A percentile compares a stretch with the other conserved stretches of the same genome.
Conservation (phyloP, 37 sponge, comb jelly and placozoan species). For the Axinella damicornis region DNA sequence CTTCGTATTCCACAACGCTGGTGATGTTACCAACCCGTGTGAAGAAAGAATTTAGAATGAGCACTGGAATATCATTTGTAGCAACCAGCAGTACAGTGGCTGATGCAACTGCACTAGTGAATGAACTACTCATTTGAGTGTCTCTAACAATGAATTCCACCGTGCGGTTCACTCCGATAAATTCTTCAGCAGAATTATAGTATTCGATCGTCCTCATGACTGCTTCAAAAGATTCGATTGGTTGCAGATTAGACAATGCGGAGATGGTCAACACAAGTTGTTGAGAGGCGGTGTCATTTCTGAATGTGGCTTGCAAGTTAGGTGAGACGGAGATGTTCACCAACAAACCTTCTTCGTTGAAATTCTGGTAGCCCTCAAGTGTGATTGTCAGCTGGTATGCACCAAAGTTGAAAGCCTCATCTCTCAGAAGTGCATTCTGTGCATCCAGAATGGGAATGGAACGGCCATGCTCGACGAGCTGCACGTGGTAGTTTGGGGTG, state of each 20-base stretch:
- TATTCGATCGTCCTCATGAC: slow-evolving; percentile 82
- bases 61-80: slow-evolving; percentile 82
- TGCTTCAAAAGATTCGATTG: slow-evolving; percentile 58
- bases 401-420: slow-evolving; percentile 30
- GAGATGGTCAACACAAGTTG: slow-evolving; percentile 34
- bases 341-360: slow-evolving; percentile 58
- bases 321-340: slow-evolving; percentile 32
- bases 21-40: slow-evolving; percentile 32
- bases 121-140: slow-evolving; percentile 49
- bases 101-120: slow-evolving; percentile 60
- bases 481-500: slow-evolving; percentile 46
- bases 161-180: slow-evolving; percentile 50
- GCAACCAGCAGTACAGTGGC: slow-evolving; percentile 43
- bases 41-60: slow-evolving; percentile 69
- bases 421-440: slow-evolving; percentile 65
- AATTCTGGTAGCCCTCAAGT: slow-evolving; percentile 47
- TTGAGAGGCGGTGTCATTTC: neutral
- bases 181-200: slow-evolving; percentile 84
- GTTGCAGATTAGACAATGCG: slow-evolving; percentile 4
- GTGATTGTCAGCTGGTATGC: slow-evolving; percentile 63
- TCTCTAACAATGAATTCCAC: slow-evolving; percentile 66
- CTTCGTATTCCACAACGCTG: slow-evolving; percentile 71
- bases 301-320: neutral
- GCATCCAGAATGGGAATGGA: slow-evolving; percentile 72
- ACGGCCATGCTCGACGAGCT: slow-evolving; percentile 61